Base-by-base conservation (phyloP, 2,797 vertebrate species). In the Emys orbicularis region DNA sequence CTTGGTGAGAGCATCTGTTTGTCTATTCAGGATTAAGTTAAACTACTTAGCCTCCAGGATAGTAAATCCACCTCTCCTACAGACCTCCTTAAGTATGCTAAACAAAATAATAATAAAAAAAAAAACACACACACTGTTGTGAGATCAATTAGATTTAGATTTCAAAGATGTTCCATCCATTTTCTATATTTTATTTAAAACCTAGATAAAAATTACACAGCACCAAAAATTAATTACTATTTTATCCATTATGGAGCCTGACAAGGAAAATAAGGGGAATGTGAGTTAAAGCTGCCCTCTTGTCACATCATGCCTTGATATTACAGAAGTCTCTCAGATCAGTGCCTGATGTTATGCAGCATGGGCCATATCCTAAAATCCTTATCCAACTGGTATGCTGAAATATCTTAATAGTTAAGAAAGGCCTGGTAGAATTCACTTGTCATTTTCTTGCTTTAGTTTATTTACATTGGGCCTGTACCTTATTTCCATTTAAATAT, bases 21-120 rank as follows among this genome's bases (percentile, higher is more conserved):
- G 98, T 97, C 98, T 98, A 97, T 97, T 98, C 13, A 49, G 98
- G 99, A 99, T 99, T 99, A 99, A 97, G 97, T 97, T 99, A 99
- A 99, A 98, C 98, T 98, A 98, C 98, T 99, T 99, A 98, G 97
- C 98, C 74, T 41, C 96, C 97, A 97, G 97, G 93, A 97, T 56
- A 56, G 94, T 8, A 61, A 96, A 97, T 95, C 96, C 93, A 96
- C 92, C 90, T 96, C 94, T 96, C 96, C 94, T 94, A 87, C 88
- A 96, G 90, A 90, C 93, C 92, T 93, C 90, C 92, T 86, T 81
- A 87, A 57, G 81, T 79, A 52, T 74, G 85, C 54, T n/a, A 85
- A 91, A 93, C 87, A 89, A 96, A 96, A 92, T 88, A 93, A 95
- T 47, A 83, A 34, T 53, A 93, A 80, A 59, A 23, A 23, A 23